Conservation (phyloP, 2,797 vertebrate species). For the Pygocentrus nattereri region DNA sequence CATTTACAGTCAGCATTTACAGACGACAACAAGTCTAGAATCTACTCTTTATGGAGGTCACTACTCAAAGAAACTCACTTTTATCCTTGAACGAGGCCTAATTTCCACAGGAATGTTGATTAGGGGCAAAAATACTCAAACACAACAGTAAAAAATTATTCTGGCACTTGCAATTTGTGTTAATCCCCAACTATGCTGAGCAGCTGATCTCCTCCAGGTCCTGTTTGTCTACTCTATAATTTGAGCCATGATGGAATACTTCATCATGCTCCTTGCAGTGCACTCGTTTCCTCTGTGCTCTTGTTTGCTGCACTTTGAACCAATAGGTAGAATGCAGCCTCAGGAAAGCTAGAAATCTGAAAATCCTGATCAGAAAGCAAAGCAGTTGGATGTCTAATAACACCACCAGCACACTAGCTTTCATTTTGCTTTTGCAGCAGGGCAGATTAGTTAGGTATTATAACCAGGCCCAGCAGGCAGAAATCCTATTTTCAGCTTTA, state of each 20-base stretch:
- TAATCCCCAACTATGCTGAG: slow-evolving; percentile 41
- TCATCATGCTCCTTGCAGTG: slow-evolving; percentile 52
- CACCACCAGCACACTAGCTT: slow-evolving; percentile 65
- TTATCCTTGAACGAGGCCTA: not conserved
- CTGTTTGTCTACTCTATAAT: slow-evolving; percentile 61
- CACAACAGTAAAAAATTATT: slow-evolving; percentile 2
- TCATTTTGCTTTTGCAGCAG: slow-evolving; percentile 60
- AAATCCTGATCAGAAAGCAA: slow-evolving; percentile 56
- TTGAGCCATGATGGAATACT: slow-evolving; percentile 59
- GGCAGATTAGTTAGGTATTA: slow-evolving; percentile 77
- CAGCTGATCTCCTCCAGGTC: slow-evolving; percentile 25
- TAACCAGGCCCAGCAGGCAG: slow-evolving; percentile 73
- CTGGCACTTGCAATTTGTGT: slow-evolving; percentile 52
- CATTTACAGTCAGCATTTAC: slow-evolving; percentile 40
- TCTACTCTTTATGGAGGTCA: not conserved
- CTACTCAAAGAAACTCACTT: not conserved
- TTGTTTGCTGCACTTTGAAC: slow-evolving; percentile 31
- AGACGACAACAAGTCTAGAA: not conserved
- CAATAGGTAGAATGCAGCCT: slow-evolving; percentile 49
- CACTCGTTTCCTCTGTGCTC: slow-evolving; percentile 19
- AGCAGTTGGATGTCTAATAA: slow-evolving; percentile 64
- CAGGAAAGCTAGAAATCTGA: slow-evolving; percentile 64
- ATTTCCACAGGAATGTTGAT: not conserved
- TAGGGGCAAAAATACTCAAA: not conserved
- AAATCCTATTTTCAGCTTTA: slow-evolving; percentile 74